Evolutionary conservation across 53 echinoderm and acorn worm species (phyloP), one percentile per base, ranked within the genome.

Genomic region (Luidia sarsii): DNA sequence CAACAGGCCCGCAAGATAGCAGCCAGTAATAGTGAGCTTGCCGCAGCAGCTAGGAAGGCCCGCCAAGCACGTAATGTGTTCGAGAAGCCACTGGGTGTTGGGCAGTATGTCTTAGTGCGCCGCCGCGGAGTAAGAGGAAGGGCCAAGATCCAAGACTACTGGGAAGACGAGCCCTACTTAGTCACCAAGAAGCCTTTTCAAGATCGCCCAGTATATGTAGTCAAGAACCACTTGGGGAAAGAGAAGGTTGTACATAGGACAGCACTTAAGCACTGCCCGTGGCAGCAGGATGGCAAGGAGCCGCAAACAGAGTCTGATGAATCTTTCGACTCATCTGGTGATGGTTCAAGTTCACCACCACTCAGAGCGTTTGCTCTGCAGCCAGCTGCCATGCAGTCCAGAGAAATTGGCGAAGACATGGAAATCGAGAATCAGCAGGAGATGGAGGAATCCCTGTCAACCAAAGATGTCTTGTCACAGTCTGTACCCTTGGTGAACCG

Each of bases 81-180:
- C 21, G 75, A 75, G 32, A 61, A 61, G 25, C 75, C 75, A 8
- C 55, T 75, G n/a, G 59, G 75, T 31, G 7, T 75, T 3, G 81
- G 81, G 22, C 81, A 81, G 67, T 67, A 81, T 36, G 37, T 79
- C 25, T 57, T 79, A 13, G 79, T 53, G 13, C n/a, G n/a, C n/a
- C n/a, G n/a, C n/a, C n/a, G n/a, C n/a, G n/a, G n/a, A n/a, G n/a
- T n/a, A n/a, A n/a, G 13, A 32, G 75, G 75, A 7, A 25, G 75
- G 2, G 15, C 21, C 7, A 66, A 66, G 67, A 14, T 66, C 18
- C 67, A 30, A 33, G 35, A 66, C 67, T 22, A 28, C 38, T 66
- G 67, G 6, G 50, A 10, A 23, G 22, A 15, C 3, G 53, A 53
- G 20, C 53, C 53, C 19, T 53, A 18, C 15, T 20, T 64, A 22